phyloP scores from a whole-genome alignment of 2,888 invertebrate genomes.

The Thera obeliscata region DNA sequence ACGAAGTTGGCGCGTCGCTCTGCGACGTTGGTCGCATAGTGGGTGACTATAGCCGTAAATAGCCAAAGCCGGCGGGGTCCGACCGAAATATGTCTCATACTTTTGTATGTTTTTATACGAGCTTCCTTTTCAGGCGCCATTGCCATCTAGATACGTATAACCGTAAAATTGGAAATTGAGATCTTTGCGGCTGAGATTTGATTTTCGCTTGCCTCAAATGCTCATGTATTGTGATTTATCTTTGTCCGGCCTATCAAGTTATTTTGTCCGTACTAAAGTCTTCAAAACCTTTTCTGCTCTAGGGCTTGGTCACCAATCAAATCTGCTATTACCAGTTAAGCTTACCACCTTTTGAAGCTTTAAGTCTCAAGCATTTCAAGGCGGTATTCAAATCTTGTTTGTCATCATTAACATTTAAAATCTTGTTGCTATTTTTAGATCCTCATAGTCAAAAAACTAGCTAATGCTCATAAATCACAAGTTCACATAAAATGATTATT shows the following conservation, averaged over 20 bases:
- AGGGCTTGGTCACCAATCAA: neutral
- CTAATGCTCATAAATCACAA: no score
- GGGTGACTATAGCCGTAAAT: constrained; percentile 33
- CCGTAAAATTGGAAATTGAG: constrained; percentile 37
- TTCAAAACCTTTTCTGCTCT: neutral
- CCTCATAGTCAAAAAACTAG: no score
- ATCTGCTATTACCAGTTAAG: neutral
- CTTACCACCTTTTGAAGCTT: neutral
- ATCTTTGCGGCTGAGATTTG: constrained; percentile 31
- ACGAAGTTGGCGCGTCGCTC: constrained; percentile 43
- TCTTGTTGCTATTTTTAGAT: no score
- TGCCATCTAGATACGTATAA: constrained; percentile 24
- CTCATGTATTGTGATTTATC: constrained; percentile 14
- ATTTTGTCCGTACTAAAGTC: constrained; percentile 6
- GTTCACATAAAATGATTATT: no score
- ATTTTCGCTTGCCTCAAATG: constrained; percentile 25
- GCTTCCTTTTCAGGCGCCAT: constrained; percentile 23
- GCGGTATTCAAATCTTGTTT: neutral
- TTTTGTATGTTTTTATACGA: constrained; percentile 32
- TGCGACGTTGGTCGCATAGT: constrained; percentile 31
- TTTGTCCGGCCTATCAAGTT: constrained; percentile 22
- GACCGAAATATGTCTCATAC: constrained; percentile 34
- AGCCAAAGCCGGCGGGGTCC: constrained; percentile 36
- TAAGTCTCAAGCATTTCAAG: constrained; percentile 1
- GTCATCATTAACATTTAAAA: neutral